A percentile compares a stretch with the other conserved stretches of the same genome.
These are phyloP conservation scores for Grammomys surdaster DNA, from an alignment of 2,113 vertebrate genomes.

Conservation along the genomic window DNA sequence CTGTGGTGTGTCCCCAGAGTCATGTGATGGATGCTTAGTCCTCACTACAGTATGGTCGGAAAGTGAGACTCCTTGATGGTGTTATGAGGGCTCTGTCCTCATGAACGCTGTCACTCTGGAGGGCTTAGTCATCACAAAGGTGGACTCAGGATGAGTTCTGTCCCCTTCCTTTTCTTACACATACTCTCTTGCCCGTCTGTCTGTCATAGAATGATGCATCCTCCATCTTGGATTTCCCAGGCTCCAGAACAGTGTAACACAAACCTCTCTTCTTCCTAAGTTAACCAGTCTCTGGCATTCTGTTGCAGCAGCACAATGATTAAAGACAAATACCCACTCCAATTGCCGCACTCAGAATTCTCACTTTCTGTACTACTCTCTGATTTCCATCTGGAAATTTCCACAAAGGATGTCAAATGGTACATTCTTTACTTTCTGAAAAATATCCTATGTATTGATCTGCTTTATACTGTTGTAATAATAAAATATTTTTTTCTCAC, in stretches of 20 bases:
- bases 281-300: neutral
- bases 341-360: accelerated
- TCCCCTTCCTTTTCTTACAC: neutral
- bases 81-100: neutral
- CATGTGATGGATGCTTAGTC: neutral
- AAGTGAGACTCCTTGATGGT: neutral
- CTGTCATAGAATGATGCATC: neutral
- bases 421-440: neutral
- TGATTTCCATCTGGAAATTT: neutral
- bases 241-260: too few relatives aligned
- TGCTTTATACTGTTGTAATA: neutral
- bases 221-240: neutral
- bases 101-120: neutral
- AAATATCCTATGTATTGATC: neutral
- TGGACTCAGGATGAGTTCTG: neutral
- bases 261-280: neutral
- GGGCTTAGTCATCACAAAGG: neutral
- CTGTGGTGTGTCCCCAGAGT: neutral
- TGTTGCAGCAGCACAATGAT: too few relatives aligned
- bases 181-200: too few relatives aligned
- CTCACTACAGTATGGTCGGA: neutral
- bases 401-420: neutral
- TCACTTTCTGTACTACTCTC: neutral
- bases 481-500: neutral
- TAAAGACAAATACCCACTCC: neutral